Evolutionary conservation across 2,888 invertebrate genomes (phyloP).

Genomic region (Ectemnius cavifrons): DNA sequence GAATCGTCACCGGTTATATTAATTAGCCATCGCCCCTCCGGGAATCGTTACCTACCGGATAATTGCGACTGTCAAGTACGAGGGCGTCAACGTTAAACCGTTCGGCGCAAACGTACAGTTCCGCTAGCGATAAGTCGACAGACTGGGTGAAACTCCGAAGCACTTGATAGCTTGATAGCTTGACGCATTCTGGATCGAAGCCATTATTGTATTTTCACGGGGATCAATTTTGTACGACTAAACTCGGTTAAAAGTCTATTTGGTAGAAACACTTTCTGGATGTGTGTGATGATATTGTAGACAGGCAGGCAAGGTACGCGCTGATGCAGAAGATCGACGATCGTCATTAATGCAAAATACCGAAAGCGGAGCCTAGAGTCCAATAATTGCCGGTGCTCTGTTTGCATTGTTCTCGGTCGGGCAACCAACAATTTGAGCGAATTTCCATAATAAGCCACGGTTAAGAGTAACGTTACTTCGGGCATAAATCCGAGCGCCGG

Average conservation of each 20-base stretch:
- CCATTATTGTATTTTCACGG: neutral
- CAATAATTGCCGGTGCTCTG: slow-evolving; percentile 70
- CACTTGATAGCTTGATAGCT: neutral
- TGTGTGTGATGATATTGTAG: no score
- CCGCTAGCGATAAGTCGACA: neutral
- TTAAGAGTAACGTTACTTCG: slow-evolving; percentile 59
- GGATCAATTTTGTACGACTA: no score
- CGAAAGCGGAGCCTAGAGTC: slow-evolving; percentile 56
- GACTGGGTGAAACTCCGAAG: no score
- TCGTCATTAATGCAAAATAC: slow-evolving; percentile 66
- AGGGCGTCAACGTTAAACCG: slow-evolving; percentile 36
- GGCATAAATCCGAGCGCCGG: slow-evolving; percentile 61
- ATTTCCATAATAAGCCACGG: slow-evolving; percentile 68
- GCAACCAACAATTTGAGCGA: slow-evolving; percentile 63
- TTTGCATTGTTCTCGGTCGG: slow-evolving; percentile 67
- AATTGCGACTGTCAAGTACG: slow-evolving; percentile 74
- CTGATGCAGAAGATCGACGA: slow-evolving; percentile 44
- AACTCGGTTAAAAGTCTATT: no score
- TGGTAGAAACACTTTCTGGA: no score
- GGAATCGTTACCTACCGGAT: slow-evolving; percentile 73
- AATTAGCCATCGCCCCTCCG: slow-evolving; percentile 73
- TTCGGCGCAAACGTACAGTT: slow-evolving; percentile 25
- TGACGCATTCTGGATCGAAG: neutral
- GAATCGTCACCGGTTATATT: slow-evolving; percentile 76
- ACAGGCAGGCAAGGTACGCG: no score